A percentile compares a stretch with the other conserved stretches of the same genome.
Evolutionary conservation across 2,113 vertebrate genomes (phyloP).

Genomic region (Euleptes europaea): DNA sequence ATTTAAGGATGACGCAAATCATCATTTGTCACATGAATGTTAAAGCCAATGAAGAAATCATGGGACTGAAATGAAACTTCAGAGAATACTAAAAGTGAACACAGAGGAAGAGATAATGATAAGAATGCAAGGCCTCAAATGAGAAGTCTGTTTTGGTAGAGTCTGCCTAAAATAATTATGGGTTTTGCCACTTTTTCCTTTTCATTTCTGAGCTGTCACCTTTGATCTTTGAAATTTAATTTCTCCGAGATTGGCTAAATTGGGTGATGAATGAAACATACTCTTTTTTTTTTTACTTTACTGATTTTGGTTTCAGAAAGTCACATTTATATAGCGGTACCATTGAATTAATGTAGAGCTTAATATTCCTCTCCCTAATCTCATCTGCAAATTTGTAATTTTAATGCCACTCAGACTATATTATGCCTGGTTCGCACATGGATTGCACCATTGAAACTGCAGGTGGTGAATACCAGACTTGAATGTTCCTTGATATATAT

Average conservation of each 20-base stretch:
- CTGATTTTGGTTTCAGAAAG: background rate
- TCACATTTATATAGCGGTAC: background rate
- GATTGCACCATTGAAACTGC: too few relatives aligned
- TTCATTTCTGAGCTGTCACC: background rate
- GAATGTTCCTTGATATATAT: too few relatives aligned
- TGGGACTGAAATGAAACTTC: background rate
- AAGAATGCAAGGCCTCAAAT: background rate
- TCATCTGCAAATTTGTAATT: conserved; percentile 14
- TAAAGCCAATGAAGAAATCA: background rate
- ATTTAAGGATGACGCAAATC: background rate
- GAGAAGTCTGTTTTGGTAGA: background rate
- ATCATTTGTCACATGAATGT: background rate
- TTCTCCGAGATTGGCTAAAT: background rate
- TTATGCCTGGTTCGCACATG: background rate
- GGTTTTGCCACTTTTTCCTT: background rate
- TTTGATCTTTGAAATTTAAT: background rate
- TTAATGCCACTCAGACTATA: background rate
- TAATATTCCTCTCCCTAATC: conserved; percentile 4
- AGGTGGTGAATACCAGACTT: too few relatives aligned
- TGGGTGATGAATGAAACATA: background rate
- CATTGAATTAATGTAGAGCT: background rate
- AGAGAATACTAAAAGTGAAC: background rate
- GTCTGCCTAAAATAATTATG: background rate
- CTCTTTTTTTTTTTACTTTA: background rate
- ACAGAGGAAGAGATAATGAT: background rate